Evolutionary conservation across 2,113 vertebrate genomes (phyloP), one percentile per base, ranked within the genome.

Genomic region (Charina bottae): DNA sequence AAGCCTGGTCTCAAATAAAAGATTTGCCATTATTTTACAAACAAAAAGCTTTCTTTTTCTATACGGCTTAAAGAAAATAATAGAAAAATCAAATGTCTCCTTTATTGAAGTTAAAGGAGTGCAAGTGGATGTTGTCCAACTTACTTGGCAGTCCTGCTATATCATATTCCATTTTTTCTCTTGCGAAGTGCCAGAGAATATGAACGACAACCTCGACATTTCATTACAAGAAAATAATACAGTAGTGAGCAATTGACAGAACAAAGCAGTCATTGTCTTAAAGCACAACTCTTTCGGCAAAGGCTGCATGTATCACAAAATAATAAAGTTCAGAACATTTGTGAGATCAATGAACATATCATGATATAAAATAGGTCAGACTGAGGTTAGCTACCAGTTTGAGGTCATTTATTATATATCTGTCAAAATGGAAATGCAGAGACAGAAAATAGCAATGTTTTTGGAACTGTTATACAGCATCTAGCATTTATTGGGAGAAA

Each of bases 401-500:
- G 78, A 28, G 55, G 68, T 49, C 93, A 90, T 62, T 90, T 64
- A 85, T 62, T 72, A 89, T 3, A 26, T 11, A 24, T 4, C 85
- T 89, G 85, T 11, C 23, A 88, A 90, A 68, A 89, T 33, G 90
- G 49, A 15, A 55, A 93, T 90, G 88, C 37, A 55, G 88, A 53
- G 37, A 87, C 87, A 93, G 91, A 92, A 7, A 88, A 90, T 21
- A 87, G 95, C 95, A 56, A 23, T 84, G 90, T 92, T 88, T 58
- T 78, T 91, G 23, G 87, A 89, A 92, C 64, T 93, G 0, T 0
- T 54, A 90, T 2, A 68, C 92, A 90, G 91, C 0, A 0, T 93
- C 85, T 89, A 83, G 92, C 94, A 95, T 91, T 90, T 92, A 93
- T 90, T 92, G 5, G 59, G 93, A 94, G 58, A 60, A 53, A 90